These are phyloP conservation scores for Dione juno DNA, from an alignment of 2,888 invertebrate genomes.

Conservation along the genomic window DNA sequence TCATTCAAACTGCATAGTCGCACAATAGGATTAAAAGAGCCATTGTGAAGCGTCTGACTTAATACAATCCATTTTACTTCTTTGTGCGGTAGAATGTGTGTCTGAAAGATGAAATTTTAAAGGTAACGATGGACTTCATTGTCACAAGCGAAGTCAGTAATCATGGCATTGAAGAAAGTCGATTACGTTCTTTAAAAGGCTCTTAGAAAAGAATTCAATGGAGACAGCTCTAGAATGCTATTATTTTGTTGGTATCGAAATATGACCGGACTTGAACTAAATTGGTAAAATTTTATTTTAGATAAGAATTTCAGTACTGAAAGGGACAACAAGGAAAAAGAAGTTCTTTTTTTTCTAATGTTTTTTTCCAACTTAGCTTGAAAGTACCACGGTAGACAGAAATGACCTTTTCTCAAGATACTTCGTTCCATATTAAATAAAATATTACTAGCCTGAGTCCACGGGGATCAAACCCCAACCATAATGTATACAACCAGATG, in stretches of 20 bases:
- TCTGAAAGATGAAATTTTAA: constrained; percentile 42
- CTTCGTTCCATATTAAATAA: too few relatives aligned
- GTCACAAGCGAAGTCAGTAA: constrained; percentile 22
- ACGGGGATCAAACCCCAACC: too few relatives aligned
- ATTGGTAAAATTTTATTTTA: neutral
- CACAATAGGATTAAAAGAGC: constrained; percentile 65
- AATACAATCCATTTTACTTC: constrained; percentile 61
- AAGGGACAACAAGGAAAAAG: too few relatives aligned
- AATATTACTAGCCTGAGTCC: too few relatives aligned
- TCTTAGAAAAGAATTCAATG: constrained; percentile 19
- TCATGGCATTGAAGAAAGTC: constrained; percentile 17
- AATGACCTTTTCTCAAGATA: too few relatives aligned
- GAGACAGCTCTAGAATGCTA: neutral
- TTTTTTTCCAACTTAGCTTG: too few relatives aligned
- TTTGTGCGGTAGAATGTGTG: constrained; percentile 41
- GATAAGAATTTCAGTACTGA: neutral
- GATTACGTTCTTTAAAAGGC: constrained; percentile 21
- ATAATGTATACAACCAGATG: too few relatives aligned
- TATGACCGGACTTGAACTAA: neutral
- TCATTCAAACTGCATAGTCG: constrained; percentile 43
- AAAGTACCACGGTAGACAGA: too few relatives aligned
- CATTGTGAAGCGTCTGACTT: constrained; percentile 63
- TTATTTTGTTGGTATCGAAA: constrained; percentile 5
- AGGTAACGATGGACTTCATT: constrained; percentile 36
- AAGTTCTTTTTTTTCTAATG: too few relatives aligned